These are phyloP conservation scores for Helicoverpa armigera DNA, from an alignment of 1,140 invertebrate species.

Conservation along the genomic window DNA sequence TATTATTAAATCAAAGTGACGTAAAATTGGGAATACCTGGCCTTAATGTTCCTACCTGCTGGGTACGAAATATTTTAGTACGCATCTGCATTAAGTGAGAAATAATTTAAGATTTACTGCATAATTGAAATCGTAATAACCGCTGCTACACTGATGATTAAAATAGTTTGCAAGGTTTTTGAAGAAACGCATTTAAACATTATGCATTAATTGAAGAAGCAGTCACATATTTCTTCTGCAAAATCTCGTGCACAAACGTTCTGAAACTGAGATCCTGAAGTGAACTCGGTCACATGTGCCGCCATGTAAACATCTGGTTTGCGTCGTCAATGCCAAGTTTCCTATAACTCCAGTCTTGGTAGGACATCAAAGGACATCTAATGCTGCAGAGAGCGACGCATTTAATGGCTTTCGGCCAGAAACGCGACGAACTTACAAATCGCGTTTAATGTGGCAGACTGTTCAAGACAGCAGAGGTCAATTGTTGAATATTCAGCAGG, in stretches of 20 bases:
- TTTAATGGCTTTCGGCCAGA: conserved; percentile 14
- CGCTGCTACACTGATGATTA: background rate
- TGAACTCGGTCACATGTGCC: conserved; percentile 18
- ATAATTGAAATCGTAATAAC: background rate
- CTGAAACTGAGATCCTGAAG: background rate
- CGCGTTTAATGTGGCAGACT: conserved; percentile 14
- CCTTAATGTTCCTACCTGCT: conserved; percentile 67
- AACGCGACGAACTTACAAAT: conserved; percentile 31
- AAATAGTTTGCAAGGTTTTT: too few relatives aligned
- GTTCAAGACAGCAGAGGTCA: conserved; percentile 29
- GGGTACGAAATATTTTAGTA: conserved; percentile 24
- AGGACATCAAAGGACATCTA: conserved; percentile 29
- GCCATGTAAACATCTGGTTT: conserved; percentile 26
- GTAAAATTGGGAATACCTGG: too few relatives aligned
- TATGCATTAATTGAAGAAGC: too few relatives aligned
- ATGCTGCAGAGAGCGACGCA: conserved; percentile 8
- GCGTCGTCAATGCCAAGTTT: conserved; percentile 13
- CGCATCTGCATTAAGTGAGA: conserved; percentile 44
- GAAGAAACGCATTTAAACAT: too few relatives aligned
- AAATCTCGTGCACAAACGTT: background rate
- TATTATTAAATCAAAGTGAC: too few relatives aligned
- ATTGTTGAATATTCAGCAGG: conserved; percentile 27
- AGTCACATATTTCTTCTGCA: background rate
- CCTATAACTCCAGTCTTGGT: conserved; percentile 11
- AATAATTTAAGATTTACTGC: background rate